Evolutionary conservation across 2,113 vertebrate genomes (phyloP), one percentile per base, ranked within the genome.

Genomic region (Melanerpes formicivorus): DNA sequence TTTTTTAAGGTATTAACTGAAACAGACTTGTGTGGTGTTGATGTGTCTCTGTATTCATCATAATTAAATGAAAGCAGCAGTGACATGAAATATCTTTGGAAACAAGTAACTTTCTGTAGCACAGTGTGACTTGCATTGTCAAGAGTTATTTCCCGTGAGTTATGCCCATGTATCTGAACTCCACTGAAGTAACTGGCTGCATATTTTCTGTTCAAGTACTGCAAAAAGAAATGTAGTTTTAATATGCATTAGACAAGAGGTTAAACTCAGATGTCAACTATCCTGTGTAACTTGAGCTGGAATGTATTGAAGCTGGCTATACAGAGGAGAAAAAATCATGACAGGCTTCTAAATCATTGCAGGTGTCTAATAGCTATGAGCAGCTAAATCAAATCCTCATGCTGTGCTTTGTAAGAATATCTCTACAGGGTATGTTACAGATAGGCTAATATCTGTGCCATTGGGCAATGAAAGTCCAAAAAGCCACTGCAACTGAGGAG

Each of bases 51-150:
- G 14, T 75, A 80, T 84, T 96, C 74, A 72, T 77, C 59, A 29
- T 93, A 93, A 88, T 95, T 92, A 89, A 96, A 93, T 92, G 37
- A 96, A 96, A 96, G 66, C 74, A 90, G 32, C 66, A 59, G 22
- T 55, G 52, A 63, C 5, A 13, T 87, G 65, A 82, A 86, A 18
- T 66, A 71, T 5, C 29, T 81, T 77, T 70, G 11, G 6, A 5
- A 19, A 44, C 40, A 4, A 7, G 7, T 44, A n/a, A 46, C 17
- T 67, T 84, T 40, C 7, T 56, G 29, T 63, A 73, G 62, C 55
- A 46, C 8, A 8, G 0, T 59, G 16, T 71, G 18, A 70, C 52
- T 63, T 46, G 27, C 42, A 40, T 58, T 71, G 59, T 87, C 55
- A 29, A 12, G 26, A 63, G 29, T 60, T 76, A 30, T 22, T 90